A percentile compares a stretch with the other conserved stretches of the same genome.
phyloP scores from a whole-genome alignment of 2,113 vertebrate genomes.

The Variabilichromis moorii region DNA sequence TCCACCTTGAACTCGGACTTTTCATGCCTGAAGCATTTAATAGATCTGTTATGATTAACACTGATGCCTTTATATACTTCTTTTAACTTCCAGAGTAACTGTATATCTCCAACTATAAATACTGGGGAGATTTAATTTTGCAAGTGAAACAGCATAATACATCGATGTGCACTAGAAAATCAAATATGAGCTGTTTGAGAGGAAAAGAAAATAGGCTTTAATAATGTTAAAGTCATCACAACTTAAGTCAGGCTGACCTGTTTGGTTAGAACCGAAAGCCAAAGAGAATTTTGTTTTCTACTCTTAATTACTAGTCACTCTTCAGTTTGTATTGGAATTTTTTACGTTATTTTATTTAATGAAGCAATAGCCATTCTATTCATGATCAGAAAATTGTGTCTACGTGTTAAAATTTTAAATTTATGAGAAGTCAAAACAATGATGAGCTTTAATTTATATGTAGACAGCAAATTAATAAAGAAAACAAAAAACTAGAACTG shows the following conservation, averaged over 20 bases:
- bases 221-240: neutral
- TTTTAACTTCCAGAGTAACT: neutral
- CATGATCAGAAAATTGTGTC: neutral
- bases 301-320: neutral
- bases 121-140: neutral
- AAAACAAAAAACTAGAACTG: neutral
- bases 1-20: constrained; percentile 9
- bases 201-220: neutral
- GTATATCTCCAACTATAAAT: neutral
- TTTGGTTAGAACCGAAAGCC: neutral
- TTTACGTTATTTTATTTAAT: neutral
- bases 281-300: neutral
- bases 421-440: neutral
- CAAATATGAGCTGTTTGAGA: neutral
- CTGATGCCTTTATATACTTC: neutral
- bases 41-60: constrained; percentile 15
- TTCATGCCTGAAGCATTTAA: constrained; percentile 15
- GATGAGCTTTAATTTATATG: neutral
- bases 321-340: neutral
- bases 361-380: neutral
- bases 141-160: neutral
- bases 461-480: neutral
- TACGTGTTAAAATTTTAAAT: neutral
- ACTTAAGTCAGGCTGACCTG: neutral
- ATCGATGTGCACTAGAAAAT: neutral